phyloP scores from a whole-genome alignment of 2,888 invertebrate species.

The Alitta virens region DNA sequence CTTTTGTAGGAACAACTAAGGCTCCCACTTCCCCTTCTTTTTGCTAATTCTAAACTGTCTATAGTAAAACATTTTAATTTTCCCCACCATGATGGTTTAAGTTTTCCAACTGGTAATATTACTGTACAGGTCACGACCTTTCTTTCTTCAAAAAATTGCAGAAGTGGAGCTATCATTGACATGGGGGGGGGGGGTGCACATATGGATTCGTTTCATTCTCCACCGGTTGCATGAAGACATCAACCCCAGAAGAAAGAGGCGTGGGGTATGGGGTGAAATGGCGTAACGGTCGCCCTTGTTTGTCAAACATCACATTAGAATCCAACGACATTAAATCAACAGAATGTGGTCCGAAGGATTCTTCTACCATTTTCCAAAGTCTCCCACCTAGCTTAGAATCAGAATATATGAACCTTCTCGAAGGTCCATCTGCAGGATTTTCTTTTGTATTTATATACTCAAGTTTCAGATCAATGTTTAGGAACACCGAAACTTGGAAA shows the following conservation, averaged over 20 bases:
- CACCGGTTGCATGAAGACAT: background rate
- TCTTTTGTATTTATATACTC: background rate
- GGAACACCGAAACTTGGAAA: background rate
- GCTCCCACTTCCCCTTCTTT: background rate
- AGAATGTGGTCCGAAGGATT: background rate
- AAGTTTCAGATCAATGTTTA: background rate
- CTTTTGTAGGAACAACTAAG: background rate
- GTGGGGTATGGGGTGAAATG: background rate
- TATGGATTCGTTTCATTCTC: background rate
- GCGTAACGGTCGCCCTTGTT: background rate
- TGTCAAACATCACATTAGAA: background rate
- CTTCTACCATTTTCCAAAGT: background rate
- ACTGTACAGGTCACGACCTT: background rate
- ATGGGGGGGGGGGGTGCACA: background rate
- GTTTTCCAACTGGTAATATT: background rate
- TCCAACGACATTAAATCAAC: background rate
- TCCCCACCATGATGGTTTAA: background rate
- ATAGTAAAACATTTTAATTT: background rate
- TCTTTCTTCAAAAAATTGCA: background rate
- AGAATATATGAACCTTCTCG: background rate
- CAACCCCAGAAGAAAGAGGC: background rate
- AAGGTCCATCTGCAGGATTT: background rate
- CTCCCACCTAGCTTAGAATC: background rate
- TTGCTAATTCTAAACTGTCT: background rate
- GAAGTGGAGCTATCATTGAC: background rate